Conservation (phyloP, 2,797 vertebrate species). For the Notoglanidium macrostoma region DNA sequence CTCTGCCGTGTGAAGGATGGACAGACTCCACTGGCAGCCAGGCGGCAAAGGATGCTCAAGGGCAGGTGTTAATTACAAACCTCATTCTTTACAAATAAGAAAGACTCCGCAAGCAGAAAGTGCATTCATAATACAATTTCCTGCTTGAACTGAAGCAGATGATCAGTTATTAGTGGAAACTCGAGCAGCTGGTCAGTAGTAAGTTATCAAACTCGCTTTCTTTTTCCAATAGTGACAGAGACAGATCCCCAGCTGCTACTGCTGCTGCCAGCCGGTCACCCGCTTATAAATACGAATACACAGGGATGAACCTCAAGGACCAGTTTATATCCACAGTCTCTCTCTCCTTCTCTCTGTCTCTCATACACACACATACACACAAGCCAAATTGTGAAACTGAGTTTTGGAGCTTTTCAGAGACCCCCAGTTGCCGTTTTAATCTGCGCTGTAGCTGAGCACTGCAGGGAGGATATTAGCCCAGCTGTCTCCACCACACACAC, state of each 20-base stretch:
- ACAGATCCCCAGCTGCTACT: constrained; percentile 27
- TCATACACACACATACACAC: constrained; percentile 4
- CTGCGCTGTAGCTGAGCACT: constrained; percentile 17
- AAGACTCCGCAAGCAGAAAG: not conserved
- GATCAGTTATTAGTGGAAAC: not conserved
- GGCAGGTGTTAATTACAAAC: constrained; percentile 26
- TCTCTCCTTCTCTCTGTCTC: not conserved
- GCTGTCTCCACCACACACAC: constrained; percentile 13
- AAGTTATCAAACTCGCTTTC: constrained; percentile 15
- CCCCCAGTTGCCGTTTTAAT: constrained; percentile 28
- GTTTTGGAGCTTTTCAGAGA: constrained; percentile 29
- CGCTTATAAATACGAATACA: not conserved
- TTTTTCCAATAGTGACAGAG: not conserved
- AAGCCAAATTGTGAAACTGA: constrained; percentile 2
- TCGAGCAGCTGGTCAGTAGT: constrained; percentile 20
- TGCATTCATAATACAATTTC: not conserved
- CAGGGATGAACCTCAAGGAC: constrained; percentile 4
- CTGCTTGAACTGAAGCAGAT: not conserved
- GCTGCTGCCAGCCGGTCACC: not conserved
- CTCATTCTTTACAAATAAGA: constrained; percentile 1
- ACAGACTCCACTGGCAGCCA: not conserved
- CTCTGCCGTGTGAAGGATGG: not conserved
- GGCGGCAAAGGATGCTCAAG: not conserved
- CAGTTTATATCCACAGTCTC: constrained; percentile 8
- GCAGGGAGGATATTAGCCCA: constrained; percentile 24